These are phyloP conservation scores for Aphidius colemani DNA, from an alignment of 2,888 invertebrate genomes.

Conservation along the genomic window DNA sequence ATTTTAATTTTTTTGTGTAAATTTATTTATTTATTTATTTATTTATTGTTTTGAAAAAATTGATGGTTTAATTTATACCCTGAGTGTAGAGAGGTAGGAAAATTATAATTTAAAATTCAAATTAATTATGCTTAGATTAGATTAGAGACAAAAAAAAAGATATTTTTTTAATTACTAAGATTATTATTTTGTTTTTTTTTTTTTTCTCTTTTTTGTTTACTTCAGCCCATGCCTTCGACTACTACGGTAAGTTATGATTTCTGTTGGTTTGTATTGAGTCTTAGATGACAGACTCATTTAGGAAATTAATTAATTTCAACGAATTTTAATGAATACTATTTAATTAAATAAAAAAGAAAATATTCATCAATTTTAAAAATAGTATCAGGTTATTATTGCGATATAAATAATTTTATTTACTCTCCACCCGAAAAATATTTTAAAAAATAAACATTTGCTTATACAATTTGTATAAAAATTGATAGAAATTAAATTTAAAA, in stretches of 20 bases:
- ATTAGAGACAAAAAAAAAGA: constrained; percentile 31
- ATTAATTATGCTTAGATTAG: constrained; percentile 30
- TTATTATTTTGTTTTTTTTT: constrained; percentile 34
- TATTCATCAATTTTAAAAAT: too few species aligned
- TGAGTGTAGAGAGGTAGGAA: constrained; percentile 50
- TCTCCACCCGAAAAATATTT: constrained; percentile 22
- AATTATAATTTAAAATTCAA: constrained; percentile 10
- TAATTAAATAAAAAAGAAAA: neutral
- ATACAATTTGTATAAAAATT: constrained; percentile 8
- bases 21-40: neutral
- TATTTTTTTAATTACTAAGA: constrained; percentile 41
- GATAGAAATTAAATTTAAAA: constrained; percentile 26
- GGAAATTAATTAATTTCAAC: too few species aligned
- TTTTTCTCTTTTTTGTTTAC: constrained; percentile 55
- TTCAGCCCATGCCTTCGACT: constrained; percentile 95
- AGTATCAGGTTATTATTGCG: neutral
- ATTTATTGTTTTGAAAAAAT: neutral
- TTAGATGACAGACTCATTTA: constrained; percentile 11
- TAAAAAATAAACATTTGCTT: constrained; percentile 15
- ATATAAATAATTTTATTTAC: constrained; percentile 27
- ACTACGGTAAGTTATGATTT: constrained; percentile 96
- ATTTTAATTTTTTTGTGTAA: neutral
- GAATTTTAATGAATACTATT: too few species aligned
- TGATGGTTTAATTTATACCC: constrained; percentile 22
- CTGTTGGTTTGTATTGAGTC: constrained; percentile 61